Base-by-base conservation (phyloP, 2,888 invertebrate genomes). In the Synanthedon tipuliformis region DNA sequence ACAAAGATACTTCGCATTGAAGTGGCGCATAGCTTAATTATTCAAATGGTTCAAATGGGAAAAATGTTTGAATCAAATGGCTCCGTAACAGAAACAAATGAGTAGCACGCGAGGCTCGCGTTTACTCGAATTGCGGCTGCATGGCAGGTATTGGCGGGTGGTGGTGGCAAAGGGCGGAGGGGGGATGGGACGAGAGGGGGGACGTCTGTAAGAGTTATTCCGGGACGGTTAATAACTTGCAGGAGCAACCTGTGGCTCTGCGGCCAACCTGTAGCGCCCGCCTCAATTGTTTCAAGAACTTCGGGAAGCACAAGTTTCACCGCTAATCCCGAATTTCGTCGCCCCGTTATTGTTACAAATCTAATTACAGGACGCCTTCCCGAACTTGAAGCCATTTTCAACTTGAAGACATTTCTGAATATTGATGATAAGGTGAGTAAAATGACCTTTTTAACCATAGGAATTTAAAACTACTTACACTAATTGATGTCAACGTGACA, bases 201-300 rank as follows among this genome's bases (percentile, higher is more conserved):
- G 53, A 51, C 34, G 27, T 51, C 53, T 56, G 57, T 60, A 60
- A 59, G 61, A 61, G 61, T 60, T 65, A 68, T 73, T 73, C 69
- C 59, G 61, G 63, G 60, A 63, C 62, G 68, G 71, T 78, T 75
- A 75, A 74, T 74, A 78, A 73, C 62, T 64, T 64, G 64, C 67
- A 66, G 61, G 62, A 66, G 62, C 76, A 74, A 79, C 81, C 78
- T 78, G 80, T 79, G 59, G 80, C 71, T 54, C 55, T 55, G 54
- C 54, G 55, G 54, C 54, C 69, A 68, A 78, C 78, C 75, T 77
- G 78, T 78, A 59, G 76, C 68, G 58, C 54, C 34, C 54, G 51
- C 49, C 57, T 55, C 59, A 52, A 45, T 15, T 45, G 45, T 45
- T 45, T 15, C n/a, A 45, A 45, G 7, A 45, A 45, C 45, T 45